A percentile compares a stretch with the other conserved stretches of the same genome.
phyloP scores from a whole-genome alignment of 2,797 vertebrate species.

The Halcyon smyrnensis region DNA sequence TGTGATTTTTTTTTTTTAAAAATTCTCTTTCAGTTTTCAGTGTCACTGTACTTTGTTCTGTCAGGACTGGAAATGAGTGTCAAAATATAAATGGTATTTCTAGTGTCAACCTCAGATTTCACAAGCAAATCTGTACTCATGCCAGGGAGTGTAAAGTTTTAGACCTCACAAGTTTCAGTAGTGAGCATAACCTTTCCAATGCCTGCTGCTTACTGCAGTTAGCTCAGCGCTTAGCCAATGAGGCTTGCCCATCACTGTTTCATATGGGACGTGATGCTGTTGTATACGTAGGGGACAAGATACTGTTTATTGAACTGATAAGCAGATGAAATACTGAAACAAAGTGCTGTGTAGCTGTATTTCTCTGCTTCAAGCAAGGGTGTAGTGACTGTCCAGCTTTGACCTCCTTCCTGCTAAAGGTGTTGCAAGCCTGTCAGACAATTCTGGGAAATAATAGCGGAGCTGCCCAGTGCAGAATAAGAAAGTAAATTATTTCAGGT shows the following conservation, averaged over 20 bases:
- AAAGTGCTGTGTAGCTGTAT: neutral
- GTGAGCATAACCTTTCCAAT: neutral
- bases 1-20: neutral
- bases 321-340: neutral
- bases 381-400: neutral
- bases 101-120: slow-evolving; percentile 19
- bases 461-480: neutral
- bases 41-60: slow-evolving; percentile 13
- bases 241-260: neutral
- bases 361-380: neutral
- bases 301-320: slow-evolving; percentile 5
- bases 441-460: neutral
- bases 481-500: neutral
- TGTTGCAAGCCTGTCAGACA: neutral
- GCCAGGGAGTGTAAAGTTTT: neutral
- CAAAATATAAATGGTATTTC: slow-evolving; percentile 42
- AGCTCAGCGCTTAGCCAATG: neutral
- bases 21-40: slow-evolving; percentile 45
- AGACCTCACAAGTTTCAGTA: slow-evolving; percentile 10
- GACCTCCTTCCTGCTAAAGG: neutral
- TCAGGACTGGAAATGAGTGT: slow-evolving; percentile 24
- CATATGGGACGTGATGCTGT: neutral
- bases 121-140: slow-evolving; percentile 1
- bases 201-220: neutral
- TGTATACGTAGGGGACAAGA: neutral